A percentile compares a stretch with the other conserved stretches of the same genome.
These are phyloP conservation scores for Champsocephalus gunnari DNA, from an alignment of 2,797 vertebrate species.

Conservation along the genomic window DNA sequence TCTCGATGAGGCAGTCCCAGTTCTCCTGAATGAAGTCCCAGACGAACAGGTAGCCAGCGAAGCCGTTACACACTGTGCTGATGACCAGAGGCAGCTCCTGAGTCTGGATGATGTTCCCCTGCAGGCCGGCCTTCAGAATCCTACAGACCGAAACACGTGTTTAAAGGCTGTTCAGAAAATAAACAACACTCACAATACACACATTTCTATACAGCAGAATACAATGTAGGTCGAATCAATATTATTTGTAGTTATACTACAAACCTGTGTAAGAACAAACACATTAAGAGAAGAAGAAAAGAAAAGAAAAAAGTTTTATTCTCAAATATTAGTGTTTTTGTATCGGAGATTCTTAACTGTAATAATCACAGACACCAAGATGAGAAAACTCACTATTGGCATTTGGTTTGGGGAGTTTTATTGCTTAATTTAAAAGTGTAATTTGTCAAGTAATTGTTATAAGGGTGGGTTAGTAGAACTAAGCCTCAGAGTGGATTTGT, in stretches of 20 bases:
- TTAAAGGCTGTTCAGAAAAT: background rate
- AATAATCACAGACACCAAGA: background rate
- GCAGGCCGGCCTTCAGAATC: slow-evolving; percentile 88
- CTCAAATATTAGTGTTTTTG: background rate
- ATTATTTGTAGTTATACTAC: background rate
- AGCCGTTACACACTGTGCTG: slow-evolving; percentile 80
- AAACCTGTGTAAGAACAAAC: background rate
- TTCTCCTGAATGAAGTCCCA: slow-evolving; percentile 98
- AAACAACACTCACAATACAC: background rate
- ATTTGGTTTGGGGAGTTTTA: too few relatives aligned
- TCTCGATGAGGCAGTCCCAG: slow-evolving; percentile 91
- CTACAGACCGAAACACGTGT: slow-evolving; percentile 68
- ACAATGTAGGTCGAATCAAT: background rate
- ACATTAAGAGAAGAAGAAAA: background rate
- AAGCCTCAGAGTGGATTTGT: background rate
- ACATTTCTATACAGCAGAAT: background rate
- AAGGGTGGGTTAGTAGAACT: background rate
- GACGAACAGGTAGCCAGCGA: slow-evolving; percentile 90
- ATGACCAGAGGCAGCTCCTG: slow-evolving; percentile 91
- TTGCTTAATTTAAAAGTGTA: background rate
- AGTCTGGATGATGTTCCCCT: slow-evolving; percentile 85
- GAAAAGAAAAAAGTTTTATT: too few relatives aligned
- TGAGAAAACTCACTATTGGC: background rate
- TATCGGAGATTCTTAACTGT: background rate
- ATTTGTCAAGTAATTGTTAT: slow-evolving; percentile 1